Conservation (phyloP, 2,888 invertebrate genomes). For the Phlogophora meticulosa region DNA sequence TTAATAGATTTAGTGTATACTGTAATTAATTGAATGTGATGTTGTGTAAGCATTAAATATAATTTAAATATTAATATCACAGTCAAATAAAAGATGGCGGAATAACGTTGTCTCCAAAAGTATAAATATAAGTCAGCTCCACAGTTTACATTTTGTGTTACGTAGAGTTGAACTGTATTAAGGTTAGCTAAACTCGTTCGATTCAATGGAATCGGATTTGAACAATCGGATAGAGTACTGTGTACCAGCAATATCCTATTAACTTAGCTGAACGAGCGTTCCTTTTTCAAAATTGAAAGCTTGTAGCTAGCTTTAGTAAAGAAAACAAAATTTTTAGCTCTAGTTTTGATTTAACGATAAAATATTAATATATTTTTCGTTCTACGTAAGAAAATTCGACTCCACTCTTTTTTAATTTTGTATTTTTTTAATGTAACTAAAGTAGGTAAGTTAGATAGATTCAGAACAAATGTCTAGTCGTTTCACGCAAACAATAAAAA, state of each 20-base stretch:
- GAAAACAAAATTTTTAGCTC: neutral
- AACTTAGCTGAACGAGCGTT: constrained; percentile 14
- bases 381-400: constrained; percentile 6
- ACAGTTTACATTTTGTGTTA: constrained; percentile 7
- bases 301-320: constrained; percentile 4
- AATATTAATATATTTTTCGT: neutral
- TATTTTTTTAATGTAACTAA: constrained; percentile 56
- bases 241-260: constrained; percentile 14
- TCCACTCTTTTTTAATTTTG: constrained; percentile 47
- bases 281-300: constrained; percentile 1
- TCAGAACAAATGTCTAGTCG: constrained; percentile 63
- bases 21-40: constrained; percentile 55
- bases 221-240: constrained; percentile 24
- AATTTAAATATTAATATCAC: neutral
- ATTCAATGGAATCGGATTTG: constrained; percentile 24
- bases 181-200: constrained; percentile 4
- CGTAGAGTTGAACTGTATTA: neutral
- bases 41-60: constrained; percentile 46
- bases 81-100: neutral
- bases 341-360: neutral
- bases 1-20: constrained; percentile 39
- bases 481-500: constrained; percentile 52
- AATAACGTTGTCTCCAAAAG: neutral
- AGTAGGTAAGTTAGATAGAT: constrained; percentile 54
- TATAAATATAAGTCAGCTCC: neutral